Evolutionary conservation across 2,888 invertebrate species (phyloP), one percentile per base, ranked within the genome.

Genomic region (Lasius platythorax): DNA sequence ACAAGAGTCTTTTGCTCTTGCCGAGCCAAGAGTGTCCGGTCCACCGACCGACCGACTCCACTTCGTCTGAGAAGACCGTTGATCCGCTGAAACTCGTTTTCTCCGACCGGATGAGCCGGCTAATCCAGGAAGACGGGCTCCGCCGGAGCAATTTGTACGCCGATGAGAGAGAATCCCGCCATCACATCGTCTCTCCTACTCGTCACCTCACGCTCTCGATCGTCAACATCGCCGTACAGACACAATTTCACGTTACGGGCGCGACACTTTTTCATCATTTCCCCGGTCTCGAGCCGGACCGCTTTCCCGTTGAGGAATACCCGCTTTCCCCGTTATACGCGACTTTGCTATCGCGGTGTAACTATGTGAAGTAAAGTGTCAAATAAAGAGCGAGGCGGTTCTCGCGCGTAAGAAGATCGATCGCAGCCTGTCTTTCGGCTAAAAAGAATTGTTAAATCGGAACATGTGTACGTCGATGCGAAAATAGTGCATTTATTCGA

Each of bases 51-150:
- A 46, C 23, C 72, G 83, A 46, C 61, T n/a, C 63, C 33, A 67
- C 50, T 67, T 53, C 50, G 33, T 68, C 82, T 75, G 82, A 70
- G 70, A 83, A 86, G 61, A 83, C 63, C 70, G 61, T 72, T 83
- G 83, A 85, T 86, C 79, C 74, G 63, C 28, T 81, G 53, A 81
- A 86, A 88, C 84, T 87, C 70, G 83, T 83, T 85, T 61, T 66
- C 81, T 53, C 30, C 78, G 75, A 90, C 85, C 79, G 89, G 89
- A 91, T 91, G 85, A 89, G 84, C 85, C 85, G 85, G 81, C 84
- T 89, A 87, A 88, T 88, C 88, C 87, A 67, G 86, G 79, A 88
- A 85, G 84, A 85, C 85, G 83, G 76, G 82, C 83, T 85, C 53
- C 8, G 84, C 85, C 75, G 74, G 87, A 84, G 75, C 86, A 88